phyloP scores from a whole-genome alignment of 1,140 invertebrate species.

The Drosophila baimaii region DNA sequence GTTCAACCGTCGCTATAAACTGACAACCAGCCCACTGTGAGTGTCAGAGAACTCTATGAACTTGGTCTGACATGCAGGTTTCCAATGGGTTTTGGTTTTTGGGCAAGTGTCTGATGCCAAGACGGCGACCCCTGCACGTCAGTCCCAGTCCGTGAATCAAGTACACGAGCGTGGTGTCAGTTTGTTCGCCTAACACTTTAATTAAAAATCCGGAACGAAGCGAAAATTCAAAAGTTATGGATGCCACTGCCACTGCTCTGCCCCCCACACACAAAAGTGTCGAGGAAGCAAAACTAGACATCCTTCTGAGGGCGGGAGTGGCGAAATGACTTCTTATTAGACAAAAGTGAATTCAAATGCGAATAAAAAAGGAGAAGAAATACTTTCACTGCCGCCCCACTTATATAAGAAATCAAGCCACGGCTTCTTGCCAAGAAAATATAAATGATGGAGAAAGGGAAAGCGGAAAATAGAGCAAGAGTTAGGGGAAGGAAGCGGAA shows the following conservation, averaged over 20 bases:
- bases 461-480: neutral
- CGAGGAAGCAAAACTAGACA: slow-evolving; percentile 61
- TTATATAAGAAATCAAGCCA: slow-evolving; percentile 68
- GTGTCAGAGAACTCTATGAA: slow-evolving; percentile 43
- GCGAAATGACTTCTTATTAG: slow-evolving; percentile 54
- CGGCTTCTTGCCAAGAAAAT: slow-evolving; percentile 65
- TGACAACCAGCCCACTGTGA: slow-evolving; percentile 27
- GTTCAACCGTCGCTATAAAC: slow-evolving; percentile 32
- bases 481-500: neutral
- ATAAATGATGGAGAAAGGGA: slow-evolving; percentile 21
- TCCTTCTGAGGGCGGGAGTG: slow-evolving; percentile 12
- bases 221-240: slow-evolving; percentile 60
- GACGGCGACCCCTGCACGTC: slow-evolving; percentile 48
- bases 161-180: slow-evolving; percentile 38
- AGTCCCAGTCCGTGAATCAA: slow-evolving; percentile 36
- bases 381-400: slow-evolving; percentile 53
- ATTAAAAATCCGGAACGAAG: slow-evolving; percentile 65
- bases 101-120: slow-evolving; percentile 51
- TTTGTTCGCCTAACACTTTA: slow-evolving; percentile 62
- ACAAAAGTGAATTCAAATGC: slow-evolving; percentile 25
- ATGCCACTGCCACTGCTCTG: slow-evolving; percentile 36
- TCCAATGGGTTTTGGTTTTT: slow-evolving; percentile 31
- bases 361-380: slow-evolving; percentile 29
- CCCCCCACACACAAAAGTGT: slow-evolving; percentile 45
- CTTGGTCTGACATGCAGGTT: slow-evolving; percentile 44